These are phyloP conservation scores for Chaenocephalus aceratus DNA, from an alignment of 2,113 vertebrate species.

Conservation along the genomic window DNA sequence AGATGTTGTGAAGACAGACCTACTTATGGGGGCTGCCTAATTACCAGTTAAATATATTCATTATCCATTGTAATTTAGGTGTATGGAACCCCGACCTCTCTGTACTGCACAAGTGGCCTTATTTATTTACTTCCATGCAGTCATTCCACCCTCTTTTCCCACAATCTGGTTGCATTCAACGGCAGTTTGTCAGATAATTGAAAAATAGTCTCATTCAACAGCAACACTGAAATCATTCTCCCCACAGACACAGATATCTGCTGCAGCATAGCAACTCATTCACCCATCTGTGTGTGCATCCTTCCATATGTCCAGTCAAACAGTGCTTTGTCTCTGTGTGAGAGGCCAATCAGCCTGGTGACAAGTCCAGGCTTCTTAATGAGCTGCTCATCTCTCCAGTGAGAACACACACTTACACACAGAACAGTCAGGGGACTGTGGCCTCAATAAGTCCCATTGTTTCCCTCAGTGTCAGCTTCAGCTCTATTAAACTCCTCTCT, in stretches of 20 bases:
- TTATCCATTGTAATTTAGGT: neutral
- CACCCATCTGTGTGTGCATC: slow-evolving; percentile 35
- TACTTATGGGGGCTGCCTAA: neutral
- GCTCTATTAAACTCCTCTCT: slow-evolving; percentile 12
- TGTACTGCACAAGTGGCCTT: neutral
- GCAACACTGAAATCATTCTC: neutral
- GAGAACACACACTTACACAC: slow-evolving; percentile 22
- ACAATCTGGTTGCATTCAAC: neutral
- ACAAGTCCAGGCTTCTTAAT: slow-evolving; percentile 57
- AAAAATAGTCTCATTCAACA: slow-evolving; percentile 13
- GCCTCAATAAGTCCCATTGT: slow-evolving; percentile 44
- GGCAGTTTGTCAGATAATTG: slow-evolving; percentile 6
- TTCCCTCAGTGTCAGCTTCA: slow-evolving; percentile 25
- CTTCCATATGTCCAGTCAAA: slow-evolving; percentile 60
- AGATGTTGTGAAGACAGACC: neutral
- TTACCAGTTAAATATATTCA: neutral
- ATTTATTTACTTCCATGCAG: neutral
- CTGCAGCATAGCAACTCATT: slow-evolving; percentile 31
- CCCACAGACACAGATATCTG: neutral
- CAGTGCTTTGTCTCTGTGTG: slow-evolving; percentile 59
- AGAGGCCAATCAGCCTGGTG: slow-evolving; percentile 55
- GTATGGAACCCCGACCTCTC: neutral
- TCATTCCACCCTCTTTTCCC: neutral
- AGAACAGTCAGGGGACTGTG: slow-evolving; percentile 31
- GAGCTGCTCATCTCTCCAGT: slow-evolving; percentile 57